Base-by-base conservation (phyloP, 2,888 invertebrate genomes). In the Clusia tigrina region DNA sequence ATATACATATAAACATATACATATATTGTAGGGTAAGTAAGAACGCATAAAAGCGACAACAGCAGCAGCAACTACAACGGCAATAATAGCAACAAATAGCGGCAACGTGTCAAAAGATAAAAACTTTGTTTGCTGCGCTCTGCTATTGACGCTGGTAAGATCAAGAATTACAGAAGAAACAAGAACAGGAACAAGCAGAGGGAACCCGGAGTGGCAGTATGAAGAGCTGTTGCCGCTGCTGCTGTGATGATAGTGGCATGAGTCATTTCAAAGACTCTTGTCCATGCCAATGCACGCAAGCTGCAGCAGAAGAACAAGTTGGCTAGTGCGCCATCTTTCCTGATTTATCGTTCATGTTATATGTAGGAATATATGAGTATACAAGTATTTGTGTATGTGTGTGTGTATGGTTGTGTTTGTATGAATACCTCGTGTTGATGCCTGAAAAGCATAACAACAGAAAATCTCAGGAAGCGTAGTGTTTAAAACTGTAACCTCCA, bases 81-180 rank as follows among this genome's bases (percentile, higher is more conserved):
- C 51, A n/a, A n/a, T n/a, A n/a, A n/a, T n/a, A n/a, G 37, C 10
- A 37, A 15, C 9, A 37, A 10, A 37, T 37, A 54, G 54, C 48
- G 48, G 48, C 48, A 48, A 48, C 20, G n/a, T 10, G 48, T 48
- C 48, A 48, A 48, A 48, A 48, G 48, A 48, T 48, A 48, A 10
- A 48, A 48, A 48, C n/a, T 10, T 17, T 17, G 9, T 48, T 18
- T 10, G n/a, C 5, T 48, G 5, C n/a, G 32, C 32, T 32, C 32
- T n/a, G n/a, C n/a, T n/a, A n/a, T n/a, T n/a, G n/a, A n/a, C n/a
- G n/a, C n/a, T n/a, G n/a, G n/a, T n/a, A n/a, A n/a, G n/a, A n/a
- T n/a, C n/a, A n/a, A n/a, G n/a, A n/a, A n/a, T n/a, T n/a, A n/a
- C n/a, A n/a, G n/a, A n/a, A n/a, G n/a, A n/a, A n/a, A n/a, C n/a